phyloP scores from a whole-genome alignment of 1,140 invertebrate species.

The Microvelia longipes region DNA sequence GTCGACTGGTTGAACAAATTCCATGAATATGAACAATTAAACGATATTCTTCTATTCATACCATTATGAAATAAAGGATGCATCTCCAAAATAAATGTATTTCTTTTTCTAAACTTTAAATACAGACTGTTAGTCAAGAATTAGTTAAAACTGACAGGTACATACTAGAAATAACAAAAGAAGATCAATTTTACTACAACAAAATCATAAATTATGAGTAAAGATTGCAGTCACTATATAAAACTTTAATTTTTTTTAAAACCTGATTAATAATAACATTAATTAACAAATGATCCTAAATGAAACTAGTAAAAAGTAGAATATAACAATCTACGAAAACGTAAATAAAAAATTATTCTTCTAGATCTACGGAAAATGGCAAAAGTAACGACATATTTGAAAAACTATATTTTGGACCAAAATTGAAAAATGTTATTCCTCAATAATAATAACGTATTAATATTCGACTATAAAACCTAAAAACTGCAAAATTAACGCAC shows the following conservation, averaged over 20 bases:
- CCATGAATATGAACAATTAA: background rate
- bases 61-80: background rate
- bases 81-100: background rate
- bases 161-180: background rate
- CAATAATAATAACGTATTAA: too few species aligned
- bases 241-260: background rate
- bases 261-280: background rate
- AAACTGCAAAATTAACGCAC: background rate
- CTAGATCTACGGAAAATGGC: background rate
- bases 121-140: background rate
- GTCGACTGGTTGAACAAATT: background rate
- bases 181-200: background rate
- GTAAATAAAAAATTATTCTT: background rate
- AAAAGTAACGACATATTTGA: background rate
- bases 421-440: background rate
- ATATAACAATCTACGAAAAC: background rate
- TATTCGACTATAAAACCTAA: too few species aligned
- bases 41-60: background rate
- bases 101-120: background rate
- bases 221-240: background rate
- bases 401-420: background rate
- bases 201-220: background rate
- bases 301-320: background rate
- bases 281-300: background rate
- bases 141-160: background rate